Conservation (phyloP, 2,888 invertebrate species). For the Neoitamus cyanurus region DNA sequence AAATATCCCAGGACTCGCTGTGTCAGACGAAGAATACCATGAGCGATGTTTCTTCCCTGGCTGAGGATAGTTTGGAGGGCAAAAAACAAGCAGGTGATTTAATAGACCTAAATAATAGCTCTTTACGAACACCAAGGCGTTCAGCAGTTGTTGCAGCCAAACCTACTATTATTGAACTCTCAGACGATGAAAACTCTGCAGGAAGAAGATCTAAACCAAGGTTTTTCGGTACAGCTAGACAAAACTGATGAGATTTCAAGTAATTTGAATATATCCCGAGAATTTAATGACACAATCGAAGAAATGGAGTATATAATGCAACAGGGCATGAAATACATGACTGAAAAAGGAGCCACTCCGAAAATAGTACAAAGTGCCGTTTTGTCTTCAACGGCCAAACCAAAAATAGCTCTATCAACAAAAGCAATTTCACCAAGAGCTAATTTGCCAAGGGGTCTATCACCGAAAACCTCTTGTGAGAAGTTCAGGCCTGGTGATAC, state of each 20-base stretch:
- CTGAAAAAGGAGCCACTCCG: slow-evolving; percentile 22
- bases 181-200: slow-evolving; percentile 54
- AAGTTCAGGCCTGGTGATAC: not conserved
- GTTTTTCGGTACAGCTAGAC: slow-evolving; percentile 37
- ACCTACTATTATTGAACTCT: slow-evolving; percentile 50
- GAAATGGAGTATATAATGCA: slow-evolving; percentile 66
- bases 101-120: slow-evolving; percentile 53
- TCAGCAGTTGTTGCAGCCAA: not conserved
- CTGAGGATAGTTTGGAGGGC: slow-evolving; percentile 38
- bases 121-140: not conserved
- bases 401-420: not conserved
- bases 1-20: not conserved
- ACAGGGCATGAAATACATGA: slow-evolving; percentile 62
- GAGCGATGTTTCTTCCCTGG: slow-evolving; percentile 34
- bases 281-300: slow-evolving; percentile 67
- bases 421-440: not conserved
- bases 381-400: slow-evolving; percentile 19
- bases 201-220: slow-evolving; percentile 46
- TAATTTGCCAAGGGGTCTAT: slow-evolving; percentile 13
- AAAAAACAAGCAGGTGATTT: slow-evolving; percentile 6
- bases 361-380: not conserved
- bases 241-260: not conserved
- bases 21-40: slow-evolving; percentile 19
- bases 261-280: slow-evolving; percentile 48
- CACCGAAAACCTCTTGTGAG: not conserved